Percentiles rank a stretch among this genome's conserved stretches.
phyloP scores from a whole-genome alignment of 2,888 invertebrate genomes.

The Rhopalosiphum nymphaeae region DNA sequence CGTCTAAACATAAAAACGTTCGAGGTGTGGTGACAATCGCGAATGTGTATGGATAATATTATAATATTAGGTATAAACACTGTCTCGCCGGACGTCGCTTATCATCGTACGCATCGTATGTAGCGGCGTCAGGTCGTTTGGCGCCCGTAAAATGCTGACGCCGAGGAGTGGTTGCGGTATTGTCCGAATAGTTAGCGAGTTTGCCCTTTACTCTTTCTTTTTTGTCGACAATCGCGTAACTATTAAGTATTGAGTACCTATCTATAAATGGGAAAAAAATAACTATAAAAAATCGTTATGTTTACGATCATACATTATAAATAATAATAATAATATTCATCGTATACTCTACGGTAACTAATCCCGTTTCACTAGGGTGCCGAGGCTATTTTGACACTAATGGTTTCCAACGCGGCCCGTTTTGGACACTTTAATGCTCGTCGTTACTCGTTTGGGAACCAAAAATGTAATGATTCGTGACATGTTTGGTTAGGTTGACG shows the following conservation, averaged over 20 bases:
- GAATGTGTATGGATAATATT: slow-evolving; percentile 14
- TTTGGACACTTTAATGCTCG: neutral
- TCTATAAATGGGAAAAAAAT: neutral
- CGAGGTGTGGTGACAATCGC: slow-evolving; percentile 43
- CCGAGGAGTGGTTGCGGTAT: slow-evolving; percentile 41
- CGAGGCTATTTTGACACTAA: neutral
- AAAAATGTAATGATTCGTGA: slow-evolving; percentile 14
- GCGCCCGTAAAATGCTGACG: slow-evolving; percentile 61
- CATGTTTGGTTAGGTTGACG: neutral
- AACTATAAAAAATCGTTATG: neutral
- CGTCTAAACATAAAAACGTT: neutral
- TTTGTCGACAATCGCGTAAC: neutral
- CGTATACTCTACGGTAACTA: neutral
- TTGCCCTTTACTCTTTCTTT: neutral
- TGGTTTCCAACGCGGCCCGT: neutral
- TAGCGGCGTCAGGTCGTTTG: slow-evolving; percentile 49
- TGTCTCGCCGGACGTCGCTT: slow-evolving; percentile 52
- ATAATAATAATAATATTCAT: neutral
- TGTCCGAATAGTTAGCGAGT: neutral
- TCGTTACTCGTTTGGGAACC: neutral
- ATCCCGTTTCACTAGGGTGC: neutral
- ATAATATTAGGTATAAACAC: neutral
- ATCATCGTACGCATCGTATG: slow-evolving; percentile 12
- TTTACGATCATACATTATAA: neutral
- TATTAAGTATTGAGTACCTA: slow-evolving; percentile 28